These are phyloP conservation scores for Caradrina kadenii DNA, from an alignment of 2,888 invertebrate genomes.

Conservation along the genomic window DNA sequence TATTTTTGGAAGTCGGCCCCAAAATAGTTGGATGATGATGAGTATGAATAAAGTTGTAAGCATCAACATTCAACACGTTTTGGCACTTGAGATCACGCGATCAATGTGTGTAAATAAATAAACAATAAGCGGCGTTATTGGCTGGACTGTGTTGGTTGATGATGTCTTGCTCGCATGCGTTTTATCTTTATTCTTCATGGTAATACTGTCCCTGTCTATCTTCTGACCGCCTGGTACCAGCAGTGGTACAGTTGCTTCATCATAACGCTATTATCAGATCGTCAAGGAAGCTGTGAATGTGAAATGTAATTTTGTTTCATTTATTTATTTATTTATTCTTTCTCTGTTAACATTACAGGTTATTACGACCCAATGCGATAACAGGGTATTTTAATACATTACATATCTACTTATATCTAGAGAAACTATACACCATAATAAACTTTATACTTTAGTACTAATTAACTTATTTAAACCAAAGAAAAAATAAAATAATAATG, in stretches of 20 bases:
- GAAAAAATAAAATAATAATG: too few relatives aligned
- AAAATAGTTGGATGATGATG: conserved; percentile 35
- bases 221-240: conserved; percentile 4
- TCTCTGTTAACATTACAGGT: too few relatives aligned
- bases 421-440: too few relatives aligned
- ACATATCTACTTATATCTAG: too few relatives aligned
- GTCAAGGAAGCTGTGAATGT: not conserved
- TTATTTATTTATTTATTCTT: too few relatives aligned
- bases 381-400: too few relatives aligned
- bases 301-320: too few relatives aligned
- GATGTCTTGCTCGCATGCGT: conserved; percentile 7
- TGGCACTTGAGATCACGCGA: conserved; percentile 53
- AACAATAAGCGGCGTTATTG: conserved; percentile 30
- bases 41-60: conserved; percentile 21
- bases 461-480: too few relatives aligned
- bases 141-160: conserved; percentile 7
- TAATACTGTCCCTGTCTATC: not conserved
- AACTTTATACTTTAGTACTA: too few relatives aligned
- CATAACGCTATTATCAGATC: conserved; percentile 2
- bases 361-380: too few relatives aligned
- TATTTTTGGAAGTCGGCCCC: conserved; percentile 27
- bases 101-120: conserved; percentile 60
- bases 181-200: conserved; percentile 8
- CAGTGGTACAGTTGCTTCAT: not conserved
- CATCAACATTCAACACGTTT: conserved; percentile 53